phyloP scores from a whole-genome alignment of 2,113 vertebrate species.

The Lamprologus lemairii region DNA sequence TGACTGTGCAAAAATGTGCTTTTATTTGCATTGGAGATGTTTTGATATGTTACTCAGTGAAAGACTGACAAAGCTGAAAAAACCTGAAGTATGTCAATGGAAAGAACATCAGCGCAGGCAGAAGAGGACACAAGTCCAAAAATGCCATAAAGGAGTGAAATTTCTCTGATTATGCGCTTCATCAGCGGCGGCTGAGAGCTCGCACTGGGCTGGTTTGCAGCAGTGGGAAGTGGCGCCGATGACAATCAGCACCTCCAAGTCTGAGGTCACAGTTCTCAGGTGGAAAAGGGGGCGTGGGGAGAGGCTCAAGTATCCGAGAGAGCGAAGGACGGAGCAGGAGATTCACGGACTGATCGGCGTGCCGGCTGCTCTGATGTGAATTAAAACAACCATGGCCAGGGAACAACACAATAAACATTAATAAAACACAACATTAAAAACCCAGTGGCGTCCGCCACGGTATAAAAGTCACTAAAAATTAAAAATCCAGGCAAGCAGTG shows the following conservation, averaged over 20 bases:
- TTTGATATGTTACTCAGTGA: not conserved
- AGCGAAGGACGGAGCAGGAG: not conserved
- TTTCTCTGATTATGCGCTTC: not conserved
- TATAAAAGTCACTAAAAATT: too few species aligned
- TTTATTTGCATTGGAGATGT: not conserved
- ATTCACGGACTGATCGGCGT: accelerated
- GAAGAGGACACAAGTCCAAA: not conserved
- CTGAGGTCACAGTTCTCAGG: not conserved
- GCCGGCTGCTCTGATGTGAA: not conserved
- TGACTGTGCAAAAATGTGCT: not conserved
- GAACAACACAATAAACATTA: too few species aligned
- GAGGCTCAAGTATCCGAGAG: not conserved
- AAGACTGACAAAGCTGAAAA: not conserved
- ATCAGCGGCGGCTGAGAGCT: not conserved
- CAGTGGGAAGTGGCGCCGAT: not conserved
- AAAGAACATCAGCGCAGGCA: not conserved
- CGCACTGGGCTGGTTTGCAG: not conserved
- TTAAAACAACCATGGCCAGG: too few species aligned
- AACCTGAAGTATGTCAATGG: not conserved
- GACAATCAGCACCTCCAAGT: not conserved
- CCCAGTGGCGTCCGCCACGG: too few species aligned
- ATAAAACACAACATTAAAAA: too few species aligned
- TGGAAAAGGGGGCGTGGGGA: not conserved
- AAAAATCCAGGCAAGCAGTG: too few species aligned
- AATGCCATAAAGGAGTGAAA: not conserved